phyloP scores from a whole-genome alignment of 2,797 vertebrate genomes.

The Gambelia wislizenii region DNA sequence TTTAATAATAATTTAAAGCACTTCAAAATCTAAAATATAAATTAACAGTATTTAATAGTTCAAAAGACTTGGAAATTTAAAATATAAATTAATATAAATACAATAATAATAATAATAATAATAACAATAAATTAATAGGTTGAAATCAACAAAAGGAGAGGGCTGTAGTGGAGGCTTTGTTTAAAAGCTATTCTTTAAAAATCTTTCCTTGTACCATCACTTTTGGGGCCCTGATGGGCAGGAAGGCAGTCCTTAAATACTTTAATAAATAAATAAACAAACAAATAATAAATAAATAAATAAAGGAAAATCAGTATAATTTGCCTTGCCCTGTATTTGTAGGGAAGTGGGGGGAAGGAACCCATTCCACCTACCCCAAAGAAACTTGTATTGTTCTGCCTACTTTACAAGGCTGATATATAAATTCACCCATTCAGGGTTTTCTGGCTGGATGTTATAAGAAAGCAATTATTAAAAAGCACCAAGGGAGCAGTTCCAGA shows the following conservation, averaged over 20 bases:
- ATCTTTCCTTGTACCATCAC: too few species aligned
- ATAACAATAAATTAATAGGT: slow-evolving; percentile 28
- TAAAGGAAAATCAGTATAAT: neutral
- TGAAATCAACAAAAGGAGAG: neutral
- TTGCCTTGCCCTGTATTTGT: too few species aligned
- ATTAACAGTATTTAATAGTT: neutral
- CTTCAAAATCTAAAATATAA: neutral
- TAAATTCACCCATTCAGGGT: neutral
- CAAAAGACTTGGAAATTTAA: neutral
- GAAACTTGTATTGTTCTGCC: neutral
- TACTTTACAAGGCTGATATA: neutral
- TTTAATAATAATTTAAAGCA: neutral
- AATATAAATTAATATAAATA: slow-evolving; percentile 41
- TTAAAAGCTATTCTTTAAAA: neutral
- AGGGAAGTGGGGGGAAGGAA: neutral
- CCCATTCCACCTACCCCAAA: neutral
- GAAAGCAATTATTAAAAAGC: neutral
- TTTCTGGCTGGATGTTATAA: neutral
- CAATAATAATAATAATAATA: too few species aligned
- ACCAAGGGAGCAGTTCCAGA: neutral
- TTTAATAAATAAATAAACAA: neutral
- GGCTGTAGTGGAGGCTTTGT: neutral
- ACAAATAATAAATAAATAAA: neutral
- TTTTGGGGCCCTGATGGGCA: neutral
- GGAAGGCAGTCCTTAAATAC: neutral